A percentile compares a stretch with the other conserved stretches of the same genome.
phyloP scores from a whole-genome alignment of 2,888 invertebrate genomes.

The Orthosia gothica region DNA sequence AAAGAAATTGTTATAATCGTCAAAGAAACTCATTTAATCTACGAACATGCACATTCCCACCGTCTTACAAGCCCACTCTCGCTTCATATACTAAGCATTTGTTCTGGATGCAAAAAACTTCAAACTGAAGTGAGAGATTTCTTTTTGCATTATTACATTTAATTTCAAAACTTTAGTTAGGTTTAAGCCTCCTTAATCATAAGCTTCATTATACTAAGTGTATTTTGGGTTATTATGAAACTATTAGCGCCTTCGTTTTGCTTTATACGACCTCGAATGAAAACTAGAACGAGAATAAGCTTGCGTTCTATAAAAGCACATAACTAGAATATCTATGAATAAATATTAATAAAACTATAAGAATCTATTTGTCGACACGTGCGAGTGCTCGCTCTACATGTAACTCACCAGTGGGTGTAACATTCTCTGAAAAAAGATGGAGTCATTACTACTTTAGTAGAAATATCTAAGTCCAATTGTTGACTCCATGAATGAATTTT shows the following conservation, averaged over 20 bases:
- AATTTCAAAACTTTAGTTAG: background rate
- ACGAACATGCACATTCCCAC: slow-evolving; percentile 50
- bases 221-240: background rate
- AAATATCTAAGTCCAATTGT: slow-evolving; percentile 85
- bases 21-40: slow-evolving; percentile 13
- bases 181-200: background rate
- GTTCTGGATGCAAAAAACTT: background rate
- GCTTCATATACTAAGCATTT: background rate
- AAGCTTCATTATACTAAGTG: background rate
- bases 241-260: background rate
- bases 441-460: slow-evolving; percentile 88
- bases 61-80: slow-evolving; percentile 16
- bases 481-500: slow-evolving; percentile 89
- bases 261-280: background rate
- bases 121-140: background rate
- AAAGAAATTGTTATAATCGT: background rate
- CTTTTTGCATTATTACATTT: background rate
- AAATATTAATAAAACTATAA: slow-evolving; percentile 50
- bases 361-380: slow-evolving; percentile 64
- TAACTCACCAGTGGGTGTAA: slow-evolving; percentile 91
- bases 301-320: slow-evolving; percentile 35
- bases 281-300: slow-evolving; percentile 36
- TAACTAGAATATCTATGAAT: slow-evolving; percentile 45
- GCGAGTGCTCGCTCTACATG: slow-evolving; percentile 85
- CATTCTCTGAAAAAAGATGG: slow-evolving; percentile 92